Conservation (phyloP, 2,113 vertebrate genomes). For the Gila orcuttii region DNA sequence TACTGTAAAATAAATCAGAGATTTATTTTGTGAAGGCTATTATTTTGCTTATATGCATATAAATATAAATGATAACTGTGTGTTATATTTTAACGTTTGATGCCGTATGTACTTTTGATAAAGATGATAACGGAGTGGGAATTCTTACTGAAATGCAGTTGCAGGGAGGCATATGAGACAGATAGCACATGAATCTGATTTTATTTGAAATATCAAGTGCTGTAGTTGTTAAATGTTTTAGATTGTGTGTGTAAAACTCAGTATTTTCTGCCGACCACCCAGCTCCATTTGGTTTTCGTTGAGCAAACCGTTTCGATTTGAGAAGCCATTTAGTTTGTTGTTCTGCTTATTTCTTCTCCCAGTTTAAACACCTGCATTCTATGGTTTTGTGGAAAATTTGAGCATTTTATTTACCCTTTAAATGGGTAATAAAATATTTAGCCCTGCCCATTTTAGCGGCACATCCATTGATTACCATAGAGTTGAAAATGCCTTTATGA, state of each 20-base stretch:
- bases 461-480: background rate
- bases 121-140: constrained; percentile 52
- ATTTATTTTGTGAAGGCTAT: constrained; percentile 79
- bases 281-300: constrained; percentile 27
- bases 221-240: constrained; percentile 63
- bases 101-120: constrained; percentile 67
- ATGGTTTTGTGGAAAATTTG: background rate
- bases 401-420: background rate
- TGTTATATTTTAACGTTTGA: constrained; percentile 69
- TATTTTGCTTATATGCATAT: constrained; percentile 71
- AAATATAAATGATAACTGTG: constrained; percentile 67
- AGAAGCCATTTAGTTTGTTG: background rate
- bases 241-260: constrained; percentile 61
- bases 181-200: constrained; percentile 59
- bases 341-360: background rate
- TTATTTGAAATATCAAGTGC: constrained; percentile 67
- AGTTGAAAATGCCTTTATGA: constrained; percentile 14
- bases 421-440: background rate
- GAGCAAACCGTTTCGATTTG: background rate
- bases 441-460: background rate
- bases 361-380: background rate
- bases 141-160: constrained; percentile 57
- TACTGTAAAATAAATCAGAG: constrained; percentile 74
- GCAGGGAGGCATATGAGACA: constrained; percentile 48
- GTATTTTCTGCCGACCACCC: constrained; percentile 57